These are phyloP conservation scores for Liodrosophila aerea DNA, from an alignment of 2,888 invertebrate genomes.

Conservation along the genomic window DNA sequence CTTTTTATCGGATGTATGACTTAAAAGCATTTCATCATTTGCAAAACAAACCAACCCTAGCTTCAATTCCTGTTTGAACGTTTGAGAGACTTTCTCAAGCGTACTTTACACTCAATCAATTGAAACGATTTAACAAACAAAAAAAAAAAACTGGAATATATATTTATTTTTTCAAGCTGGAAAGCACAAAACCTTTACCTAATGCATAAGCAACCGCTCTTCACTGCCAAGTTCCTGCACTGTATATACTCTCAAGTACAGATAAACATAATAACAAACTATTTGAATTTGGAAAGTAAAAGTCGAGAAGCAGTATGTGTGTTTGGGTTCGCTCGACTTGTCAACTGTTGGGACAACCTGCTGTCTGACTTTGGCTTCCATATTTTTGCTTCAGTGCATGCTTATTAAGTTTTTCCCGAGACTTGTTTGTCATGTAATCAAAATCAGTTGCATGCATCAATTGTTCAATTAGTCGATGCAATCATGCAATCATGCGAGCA, in stretches of 20 bases:
- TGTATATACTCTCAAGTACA: slow-evolving; percentile 8
- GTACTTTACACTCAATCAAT: slow-evolving; percentile 67
- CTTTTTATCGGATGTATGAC: slow-evolving; percentile 29
- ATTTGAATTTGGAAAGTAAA: slow-evolving; percentile 70
- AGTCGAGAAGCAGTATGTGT: slow-evolving; percentile 35
- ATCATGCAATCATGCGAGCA: slow-evolving; percentile 68
- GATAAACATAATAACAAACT: slow-evolving; percentile 38
- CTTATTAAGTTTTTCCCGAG: slow-evolving; percentile 45
- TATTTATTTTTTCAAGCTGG: slow-evolving; percentile 45
- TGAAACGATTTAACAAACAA: slow-evolving; percentile 64
- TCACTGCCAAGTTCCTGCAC: neutral
- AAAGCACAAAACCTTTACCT: too few relatives aligned
- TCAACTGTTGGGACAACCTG: slow-evolving; percentile 49
- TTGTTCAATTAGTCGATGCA: slow-evolving; percentile 71
- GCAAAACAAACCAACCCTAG: slow-evolving; percentile 45
- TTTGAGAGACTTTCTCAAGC: slow-evolving; percentile 66
- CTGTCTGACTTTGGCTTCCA: slow-evolving; percentile 33
- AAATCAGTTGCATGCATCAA: slow-evolving; percentile 70
- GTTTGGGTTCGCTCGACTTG: slow-evolving; percentile 20
- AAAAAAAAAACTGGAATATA: slow-evolving; percentile 63
- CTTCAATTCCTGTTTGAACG: too few relatives aligned
- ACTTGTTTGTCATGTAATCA: slow-evolving; percentile 69
- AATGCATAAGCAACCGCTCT: neutral
- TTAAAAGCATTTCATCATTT: slow-evolving; percentile 56
- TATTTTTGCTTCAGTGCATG: slow-evolving; percentile 11